phyloP scores from a whole-genome alignment of 1,140 invertebrate genomes.

The Anagrus nilaparvatae region DNA sequence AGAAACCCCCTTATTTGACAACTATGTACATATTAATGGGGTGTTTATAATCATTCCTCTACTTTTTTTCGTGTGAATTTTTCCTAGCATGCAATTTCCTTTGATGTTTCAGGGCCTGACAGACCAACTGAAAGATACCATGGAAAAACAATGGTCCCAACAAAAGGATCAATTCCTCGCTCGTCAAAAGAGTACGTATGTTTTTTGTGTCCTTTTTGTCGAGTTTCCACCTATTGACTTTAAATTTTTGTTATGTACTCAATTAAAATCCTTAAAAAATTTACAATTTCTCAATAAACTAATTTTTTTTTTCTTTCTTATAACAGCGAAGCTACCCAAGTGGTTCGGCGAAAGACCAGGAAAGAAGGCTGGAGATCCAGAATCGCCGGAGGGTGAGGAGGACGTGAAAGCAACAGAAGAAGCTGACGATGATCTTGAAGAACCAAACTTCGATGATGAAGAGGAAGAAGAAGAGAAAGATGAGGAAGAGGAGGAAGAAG shows the following conservation, averaged over 20 bases:
- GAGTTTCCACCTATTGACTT: background rate
- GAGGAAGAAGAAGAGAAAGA: conserved; percentile 54
- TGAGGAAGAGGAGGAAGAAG: conserved; percentile 63
- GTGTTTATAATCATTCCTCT: no score
- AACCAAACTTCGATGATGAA: conserved; percentile 53
- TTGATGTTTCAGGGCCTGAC: conserved; percentile 64
- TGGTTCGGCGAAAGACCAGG: conserved; percentile 90
- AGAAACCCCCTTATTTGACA: conserved; percentile 23
- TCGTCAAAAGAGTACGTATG: conserved; percentile 75
- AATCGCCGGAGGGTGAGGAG: conserved; percentile 80
- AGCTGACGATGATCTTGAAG: conserved; percentile 37
- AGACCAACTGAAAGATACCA: conserved; percentile 66
- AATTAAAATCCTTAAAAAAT: background rate
- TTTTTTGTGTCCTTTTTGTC: conserved; percentile 4
- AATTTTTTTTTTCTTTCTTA: background rate
- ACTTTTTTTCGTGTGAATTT: no score
- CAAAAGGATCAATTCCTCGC: conserved; percentile 75
- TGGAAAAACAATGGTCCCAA: conserved; percentile 79
- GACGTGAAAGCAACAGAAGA: conserved; percentile 64
- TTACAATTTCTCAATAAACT: background rate
- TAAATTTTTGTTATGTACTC: no score
- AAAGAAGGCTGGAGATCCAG: conserved; percentile 78
- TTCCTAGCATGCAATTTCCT: conserved; percentile 36
- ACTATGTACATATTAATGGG: no score
- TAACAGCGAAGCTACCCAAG: conserved; percentile 76